These are phyloP conservation scores for Chorisops tibialis DNA, from an alignment of 2,888 invertebrate genomes.

Conservation along the genomic window DNA sequence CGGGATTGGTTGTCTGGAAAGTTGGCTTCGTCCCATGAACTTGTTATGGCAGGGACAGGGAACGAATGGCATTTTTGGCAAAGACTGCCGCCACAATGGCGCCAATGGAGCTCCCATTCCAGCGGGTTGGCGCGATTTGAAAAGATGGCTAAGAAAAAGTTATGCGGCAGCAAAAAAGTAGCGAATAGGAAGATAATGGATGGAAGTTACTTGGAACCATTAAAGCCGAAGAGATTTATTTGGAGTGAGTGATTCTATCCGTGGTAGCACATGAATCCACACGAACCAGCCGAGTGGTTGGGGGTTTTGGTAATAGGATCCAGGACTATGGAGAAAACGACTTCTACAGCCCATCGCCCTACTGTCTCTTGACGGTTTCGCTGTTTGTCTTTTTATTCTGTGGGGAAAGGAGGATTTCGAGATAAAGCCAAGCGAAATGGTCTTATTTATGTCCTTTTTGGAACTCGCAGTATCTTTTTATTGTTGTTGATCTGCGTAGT, in stretches of 20 bases:
- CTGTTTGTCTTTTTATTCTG: slow-evolving; percentile 10
- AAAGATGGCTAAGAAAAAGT: not conserved
- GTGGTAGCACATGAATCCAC: not conserved
- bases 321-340: not conserved
- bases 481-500: slow-evolving; percentile 6
- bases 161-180: slow-evolving; percentile 22
- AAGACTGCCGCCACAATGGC: slow-evolving; percentile 47
- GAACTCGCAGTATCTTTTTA: slow-evolving; percentile 18
- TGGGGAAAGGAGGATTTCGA: slow-evolving; percentile 14
- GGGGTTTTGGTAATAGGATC: slow-evolving; percentile 6
- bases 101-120: slow-evolving; percentile 40
- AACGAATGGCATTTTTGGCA: slow-evolving; percentile 39
- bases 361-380: slow-evolving; percentile 5
- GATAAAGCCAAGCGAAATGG: slow-evolving; percentile 21
- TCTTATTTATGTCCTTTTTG: slow-evolving; percentile 19
- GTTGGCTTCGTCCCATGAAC: not conserved
- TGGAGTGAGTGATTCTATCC: slow-evolving; percentile 19
- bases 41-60: not conserved
- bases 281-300: not conserved
- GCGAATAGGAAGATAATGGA: slow-evolving; percentile 15
- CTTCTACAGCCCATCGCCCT: not conserved
- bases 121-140: not conserved
- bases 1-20: slow-evolving; percentile 16
- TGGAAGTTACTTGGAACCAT: slow-evolving; percentile 20
- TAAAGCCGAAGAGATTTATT: slow-evolving; percentile 21